Evolutionary conservation across 2,888 invertebrate genomes (phyloP).

Genomic region (Cylloceria caligata): DNA sequence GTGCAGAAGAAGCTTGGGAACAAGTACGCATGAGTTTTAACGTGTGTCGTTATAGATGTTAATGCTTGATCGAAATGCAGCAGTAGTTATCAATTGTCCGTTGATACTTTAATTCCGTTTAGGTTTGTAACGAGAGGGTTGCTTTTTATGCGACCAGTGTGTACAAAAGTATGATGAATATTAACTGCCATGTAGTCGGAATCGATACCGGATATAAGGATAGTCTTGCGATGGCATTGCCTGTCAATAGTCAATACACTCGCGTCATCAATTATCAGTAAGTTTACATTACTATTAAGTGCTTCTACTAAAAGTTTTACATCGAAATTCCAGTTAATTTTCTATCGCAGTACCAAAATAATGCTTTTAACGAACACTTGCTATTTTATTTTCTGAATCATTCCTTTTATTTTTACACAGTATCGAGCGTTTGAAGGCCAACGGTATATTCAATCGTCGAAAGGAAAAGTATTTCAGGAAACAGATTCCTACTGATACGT

Average conservation of each 20-base stretch:
- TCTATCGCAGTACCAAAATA: too few species aligned
- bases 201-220: conserved; percentile 73
- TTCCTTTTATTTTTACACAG: background rate
- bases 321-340: too few species aligned
- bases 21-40: conserved; percentile 68
- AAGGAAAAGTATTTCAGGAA: background rate
- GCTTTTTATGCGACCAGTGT: conserved; percentile 74
- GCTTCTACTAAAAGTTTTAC: too few species aligned
- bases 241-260: conserved; percentile 73
- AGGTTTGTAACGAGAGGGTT: conserved; percentile 75
- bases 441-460: background rate
- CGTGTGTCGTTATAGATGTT: background rate
- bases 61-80: too few species aligned
- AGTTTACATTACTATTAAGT: conserved; percentile 51
- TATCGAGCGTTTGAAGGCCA: background rate
- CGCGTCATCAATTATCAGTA: conserved; percentile 73
- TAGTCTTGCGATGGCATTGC: conserved; percentile 72
- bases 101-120: background rate
- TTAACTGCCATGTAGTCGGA: conserved; percentile 70
- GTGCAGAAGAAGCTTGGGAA: conserved; percentile 68
- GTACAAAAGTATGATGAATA: conserved; percentile 61
- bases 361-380: too few species aligned
- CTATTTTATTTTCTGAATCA: too few species aligned
- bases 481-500: background rate
- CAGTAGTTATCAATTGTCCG: too few species aligned